Percentiles rank a stretch among this genome's conserved stretches.
These are phyloP conservation scores for Strix occidentalis DNA, from an alignment of 2,797 vertebrate genomes.

Conservation along the genomic window DNA sequence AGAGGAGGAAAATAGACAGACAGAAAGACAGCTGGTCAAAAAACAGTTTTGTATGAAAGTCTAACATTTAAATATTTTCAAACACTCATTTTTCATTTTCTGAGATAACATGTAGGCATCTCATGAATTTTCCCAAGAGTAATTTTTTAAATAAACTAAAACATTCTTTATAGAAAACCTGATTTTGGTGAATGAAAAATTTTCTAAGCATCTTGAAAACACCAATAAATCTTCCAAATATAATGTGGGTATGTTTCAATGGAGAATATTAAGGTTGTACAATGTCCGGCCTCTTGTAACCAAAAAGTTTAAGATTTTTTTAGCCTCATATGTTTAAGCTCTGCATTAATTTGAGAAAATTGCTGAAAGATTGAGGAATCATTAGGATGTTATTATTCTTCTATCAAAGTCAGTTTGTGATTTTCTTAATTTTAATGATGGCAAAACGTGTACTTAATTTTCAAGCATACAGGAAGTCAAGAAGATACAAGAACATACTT, in stretches of 20 bases:
- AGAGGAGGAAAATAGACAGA: not conserved
- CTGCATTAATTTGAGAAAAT: not conserved
- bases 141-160: not conserved
- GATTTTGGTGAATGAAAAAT: not conserved
- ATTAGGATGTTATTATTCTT: not conserved
- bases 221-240: not conserved
- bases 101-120: not conserved
- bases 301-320: not conserved
- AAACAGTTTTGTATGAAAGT: not conserved
- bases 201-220: not conserved
- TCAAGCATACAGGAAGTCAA: not conserved
- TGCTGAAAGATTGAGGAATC: not conserved
- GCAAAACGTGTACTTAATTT: not conserved
- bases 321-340: not conserved
- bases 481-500: not conserved
- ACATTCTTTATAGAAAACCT: not conserved
- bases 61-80: not conserved
- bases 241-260: not conserved
- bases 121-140: not conserved
- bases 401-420: not conserved
- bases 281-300: not conserved
- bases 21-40: not conserved
- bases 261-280: not conserved
- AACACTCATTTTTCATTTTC: not conserved
- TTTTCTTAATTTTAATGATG: not conserved